These are phyloP conservation scores for Drosophila quasianomalipes DNA, from an alignment of 2,888 invertebrate species.

Conservation along the genomic window DNA sequence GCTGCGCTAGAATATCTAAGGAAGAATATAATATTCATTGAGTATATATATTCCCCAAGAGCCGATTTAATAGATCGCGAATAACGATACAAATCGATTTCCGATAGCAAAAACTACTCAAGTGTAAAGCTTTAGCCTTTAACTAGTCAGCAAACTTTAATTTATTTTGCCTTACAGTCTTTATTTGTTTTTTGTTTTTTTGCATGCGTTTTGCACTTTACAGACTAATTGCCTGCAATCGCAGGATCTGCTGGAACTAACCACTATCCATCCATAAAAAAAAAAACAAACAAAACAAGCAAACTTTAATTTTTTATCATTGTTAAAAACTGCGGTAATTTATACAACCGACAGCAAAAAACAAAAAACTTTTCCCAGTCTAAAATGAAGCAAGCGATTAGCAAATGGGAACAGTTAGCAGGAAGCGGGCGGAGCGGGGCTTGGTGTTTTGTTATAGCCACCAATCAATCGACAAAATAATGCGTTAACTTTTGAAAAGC, in stretches of 20 bases:
- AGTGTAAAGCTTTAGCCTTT: neutral
- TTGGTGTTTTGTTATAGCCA: slow-evolving; percentile 22
- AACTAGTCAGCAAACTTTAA: slow-evolving; percentile 10
- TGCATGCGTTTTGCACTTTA: slow-evolving; percentile 43
- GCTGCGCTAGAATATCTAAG: neutral
- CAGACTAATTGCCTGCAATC: slow-evolving; percentile 73
- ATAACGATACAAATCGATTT: neutral
- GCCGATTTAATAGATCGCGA: neutral
- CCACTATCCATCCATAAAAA: slow-evolving; percentile 5
- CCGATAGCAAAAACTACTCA: neutral
- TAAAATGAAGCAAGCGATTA: slow-evolving; percentile 59
- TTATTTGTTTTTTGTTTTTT: neutral
- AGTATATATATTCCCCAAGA: neutral
- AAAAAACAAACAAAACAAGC: slow-evolving; percentile 42
- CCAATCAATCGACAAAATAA: slow-evolving; percentile 81
- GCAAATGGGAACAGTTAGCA: slow-evolving; percentile 12
- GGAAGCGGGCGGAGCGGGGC: neutral
- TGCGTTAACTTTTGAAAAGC: slow-evolving; percentile 76
- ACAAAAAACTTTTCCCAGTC: slow-evolving; percentile 57
- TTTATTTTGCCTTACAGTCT: slow-evolving; percentile 6
- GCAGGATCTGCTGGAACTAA: slow-evolving; percentile 12
- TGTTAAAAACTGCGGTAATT: slow-evolving; percentile 81
- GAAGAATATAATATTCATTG: neutral
- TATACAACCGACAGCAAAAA: slow-evolving; percentile 68
- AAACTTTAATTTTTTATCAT: slow-evolving; percentile 77